Conservation (phyloP, 2,797 vertebrate genomes). For the Helicolenus hilgendorfi region DNA sequence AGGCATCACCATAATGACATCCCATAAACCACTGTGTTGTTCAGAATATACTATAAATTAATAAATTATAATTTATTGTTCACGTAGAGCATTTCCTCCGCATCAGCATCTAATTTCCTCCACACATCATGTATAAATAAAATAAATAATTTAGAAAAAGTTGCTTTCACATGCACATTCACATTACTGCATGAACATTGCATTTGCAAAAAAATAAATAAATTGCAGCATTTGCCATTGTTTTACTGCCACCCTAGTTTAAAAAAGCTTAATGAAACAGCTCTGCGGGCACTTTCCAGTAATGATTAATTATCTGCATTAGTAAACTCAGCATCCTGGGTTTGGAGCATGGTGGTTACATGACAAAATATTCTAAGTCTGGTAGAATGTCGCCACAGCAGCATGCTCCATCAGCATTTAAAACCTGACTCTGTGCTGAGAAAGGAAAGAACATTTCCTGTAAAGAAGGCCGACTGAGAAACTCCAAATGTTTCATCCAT, state of each 20-base stretch:
- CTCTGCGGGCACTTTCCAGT: conserved; percentile 16
- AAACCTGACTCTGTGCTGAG: conserved; percentile 6
- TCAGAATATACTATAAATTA: background rate
- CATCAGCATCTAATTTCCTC: background rate
- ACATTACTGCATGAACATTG: background rate
- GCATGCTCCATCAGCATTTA: conserved; percentile 38
- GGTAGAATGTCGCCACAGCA: background rate
- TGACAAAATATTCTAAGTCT: conserved; percentile 39
- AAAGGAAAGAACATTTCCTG: background rate
- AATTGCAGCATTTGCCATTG: background rate
- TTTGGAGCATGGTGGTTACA: background rate
- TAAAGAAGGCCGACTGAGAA: background rate
- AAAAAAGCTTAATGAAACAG: conserved; percentile 15
- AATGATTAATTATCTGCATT: conserved; percentile 42
- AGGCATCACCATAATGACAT: background rate
- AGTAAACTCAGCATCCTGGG: conserved; percentile 32
- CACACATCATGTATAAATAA: background rate
- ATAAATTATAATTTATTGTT: background rate
- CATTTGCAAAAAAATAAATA: conserved; percentile 1
- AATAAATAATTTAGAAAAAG: background rate
- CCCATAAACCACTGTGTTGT: background rate
- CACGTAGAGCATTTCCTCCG: background rate
- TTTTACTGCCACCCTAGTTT: conserved; percentile 19
- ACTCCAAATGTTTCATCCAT: background rate
- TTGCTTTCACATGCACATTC: background rate